These are phyloP conservation scores for Cirrhinus molitorella DNA, from an alignment of 2,797 vertebrate genomes.

Conservation along the genomic window DNA sequence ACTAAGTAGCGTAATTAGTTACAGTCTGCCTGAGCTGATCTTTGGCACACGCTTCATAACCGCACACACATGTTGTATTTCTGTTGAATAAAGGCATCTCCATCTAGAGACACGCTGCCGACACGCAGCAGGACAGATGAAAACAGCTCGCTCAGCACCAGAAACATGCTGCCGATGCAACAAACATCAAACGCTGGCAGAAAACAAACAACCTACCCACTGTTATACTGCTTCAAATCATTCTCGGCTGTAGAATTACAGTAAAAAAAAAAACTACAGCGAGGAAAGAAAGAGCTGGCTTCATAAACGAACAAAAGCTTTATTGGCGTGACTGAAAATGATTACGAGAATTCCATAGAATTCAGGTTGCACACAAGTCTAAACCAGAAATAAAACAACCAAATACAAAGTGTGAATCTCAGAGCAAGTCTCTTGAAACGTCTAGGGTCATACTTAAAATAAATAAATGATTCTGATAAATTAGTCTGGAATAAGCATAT, in stretches of 20 bases:
- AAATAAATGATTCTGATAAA: not conserved
- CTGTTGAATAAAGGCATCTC: slow-evolving; percentile 27
- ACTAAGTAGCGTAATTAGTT: no score
- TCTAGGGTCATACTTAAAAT: not conserved
- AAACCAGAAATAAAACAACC: not conserved
- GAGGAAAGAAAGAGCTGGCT: not conserved
- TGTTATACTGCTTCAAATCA: slow-evolving; percentile 52
- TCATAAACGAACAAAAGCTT: not conserved
- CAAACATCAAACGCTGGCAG: slow-evolving; percentile 61
- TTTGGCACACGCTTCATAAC: not conserved
- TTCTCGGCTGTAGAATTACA: slow-evolving; percentile 57
- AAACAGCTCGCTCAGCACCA: slow-evolving; percentile 63
- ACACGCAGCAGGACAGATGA: slow-evolving; percentile 65
- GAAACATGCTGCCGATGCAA: slow-evolving; percentile 75
- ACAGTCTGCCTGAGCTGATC: not conserved
- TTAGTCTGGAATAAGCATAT: not conserved
- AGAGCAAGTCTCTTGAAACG: not conserved
- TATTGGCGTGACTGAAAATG: not conserved
- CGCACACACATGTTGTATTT: slow-evolving; percentile 15
- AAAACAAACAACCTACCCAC: slow-evolving; percentile 62
- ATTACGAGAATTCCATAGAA: not conserved
- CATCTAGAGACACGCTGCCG: slow-evolving; percentile 49
- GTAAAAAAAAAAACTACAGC: slow-evolving; percentile 43
- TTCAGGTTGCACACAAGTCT: not conserved
- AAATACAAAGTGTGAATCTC: not conserved